Base-by-base conservation (phyloP, 2,797 vertebrate genomes). In the Linurgus olivaceus region DNA sequence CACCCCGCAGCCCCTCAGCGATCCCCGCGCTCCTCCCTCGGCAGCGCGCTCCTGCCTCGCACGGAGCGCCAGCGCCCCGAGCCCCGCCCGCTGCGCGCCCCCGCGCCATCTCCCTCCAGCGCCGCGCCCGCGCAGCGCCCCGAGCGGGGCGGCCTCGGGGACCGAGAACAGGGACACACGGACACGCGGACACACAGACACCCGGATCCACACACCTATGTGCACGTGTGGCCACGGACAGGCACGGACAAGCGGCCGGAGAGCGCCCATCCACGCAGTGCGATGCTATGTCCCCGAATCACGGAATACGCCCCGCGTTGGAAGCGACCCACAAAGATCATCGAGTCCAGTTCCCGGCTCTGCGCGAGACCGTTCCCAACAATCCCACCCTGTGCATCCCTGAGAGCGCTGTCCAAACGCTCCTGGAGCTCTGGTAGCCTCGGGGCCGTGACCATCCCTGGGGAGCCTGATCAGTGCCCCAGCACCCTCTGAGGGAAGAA, bases 1-100 rank as follows among this genome's bases (percentile, higher is more conserved):
- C 37, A 11, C 3, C 16, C 16, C 3, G 4, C 10, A n/a, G 1
- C 42, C 2, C 48, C 3, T 4, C 48, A 50, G 48, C 25, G 24
- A 4, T 25, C 3, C 15, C 20, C 2, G 4, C 9, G 38, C 38
- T 38, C 38, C 40, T 16, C 2, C 38, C 37, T 18, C 50, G 7
- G 24, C 11, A 51, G 3, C 10, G 15, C 8, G 24, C 21, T 19
- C 52, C 15, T 2, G 1, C 13, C 13, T 35, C 63, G 20, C 65
- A 17, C 20, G 13, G 45, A 37, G 6, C 66, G 2, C 9, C 26
- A 26, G 47, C 17, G 3, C 17, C 17, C 66, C 47, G 2, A 37
- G 7, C 2, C 18, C 44, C 38, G 9, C n/a, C 19, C 28, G 5
- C 16, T 16, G 40, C 54, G 24, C 29, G 9, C 5, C 29, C 29